Evolutionary conservation across 2,797 vertebrate species (phyloP).

Genomic region (Lates japonicus): DNA sequence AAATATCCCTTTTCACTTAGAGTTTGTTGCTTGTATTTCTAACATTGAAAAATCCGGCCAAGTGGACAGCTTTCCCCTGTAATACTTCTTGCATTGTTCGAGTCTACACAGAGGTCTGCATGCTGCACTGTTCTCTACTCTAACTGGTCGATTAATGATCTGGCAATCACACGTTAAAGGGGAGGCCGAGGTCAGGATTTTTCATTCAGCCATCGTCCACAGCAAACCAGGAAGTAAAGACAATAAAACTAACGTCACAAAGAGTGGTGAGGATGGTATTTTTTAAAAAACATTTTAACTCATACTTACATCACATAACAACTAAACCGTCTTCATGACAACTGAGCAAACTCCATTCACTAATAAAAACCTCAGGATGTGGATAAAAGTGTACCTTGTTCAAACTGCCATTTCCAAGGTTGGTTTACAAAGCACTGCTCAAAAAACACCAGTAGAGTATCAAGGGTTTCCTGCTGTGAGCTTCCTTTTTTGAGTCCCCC

Average conservation of each 20-base stretch:
- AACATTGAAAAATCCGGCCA: conserved; percentile 7
- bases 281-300: neutral
- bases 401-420: neutral
- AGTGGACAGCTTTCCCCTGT: conserved; percentile 3
- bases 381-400: neutral
- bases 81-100: neutral
- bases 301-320: neutral
- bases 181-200: neutral
- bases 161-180: conserved; percentile 25
- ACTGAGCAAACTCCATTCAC: neutral
- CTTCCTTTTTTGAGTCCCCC: neutral
- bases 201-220: neutral
- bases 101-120: conserved; percentile 2
- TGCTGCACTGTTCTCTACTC: conserved; percentile 23
- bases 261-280: neutral
- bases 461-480: neutral
- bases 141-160: conserved; percentile 38
- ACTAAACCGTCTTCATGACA: neutral
- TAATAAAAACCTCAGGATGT: neutral
- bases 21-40: conserved; percentile 20
- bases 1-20: conserved; percentile 21
- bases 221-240: conserved; percentile 9
- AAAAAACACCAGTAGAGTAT: neutral
- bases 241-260: neutral
- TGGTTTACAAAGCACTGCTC: neutral